Evolutionary conservation across 2,113 vertebrate species (phyloP).

Genomic region (Acanthisitta chloris): DNA sequence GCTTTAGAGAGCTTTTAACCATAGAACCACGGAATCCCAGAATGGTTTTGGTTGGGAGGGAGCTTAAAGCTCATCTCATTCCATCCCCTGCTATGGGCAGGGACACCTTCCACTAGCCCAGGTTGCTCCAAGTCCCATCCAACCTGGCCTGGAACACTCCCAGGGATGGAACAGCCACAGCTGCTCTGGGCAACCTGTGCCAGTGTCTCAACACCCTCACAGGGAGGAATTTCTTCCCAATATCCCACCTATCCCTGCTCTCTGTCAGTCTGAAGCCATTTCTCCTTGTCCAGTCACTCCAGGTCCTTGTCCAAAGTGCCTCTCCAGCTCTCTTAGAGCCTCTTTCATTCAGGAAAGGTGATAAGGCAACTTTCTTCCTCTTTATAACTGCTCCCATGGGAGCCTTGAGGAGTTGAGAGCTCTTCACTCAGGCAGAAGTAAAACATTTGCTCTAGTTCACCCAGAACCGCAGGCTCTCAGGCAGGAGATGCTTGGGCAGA

Average conservation of each 20-base stretch:
- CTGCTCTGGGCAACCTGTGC: not conserved
- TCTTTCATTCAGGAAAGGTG: not conserved
- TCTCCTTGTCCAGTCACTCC: not conserved
- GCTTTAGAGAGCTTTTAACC: not conserved
- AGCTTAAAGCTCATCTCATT: not conserved
- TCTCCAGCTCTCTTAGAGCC: not conserved
- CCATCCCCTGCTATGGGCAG: no score
- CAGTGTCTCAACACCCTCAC: not conserved
- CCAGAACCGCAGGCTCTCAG: fast-evolving
- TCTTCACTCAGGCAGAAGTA: not conserved
- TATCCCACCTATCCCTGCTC: not conserved
- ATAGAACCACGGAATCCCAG: not conserved
- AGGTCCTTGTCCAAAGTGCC: not conserved
- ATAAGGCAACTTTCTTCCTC: not conserved
- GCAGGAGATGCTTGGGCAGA: not conserved
- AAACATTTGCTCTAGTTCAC: not conserved
- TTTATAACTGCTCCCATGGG: not conserved
- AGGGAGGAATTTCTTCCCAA: not conserved
- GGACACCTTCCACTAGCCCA: not conserved
- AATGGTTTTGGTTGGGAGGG: not conserved
- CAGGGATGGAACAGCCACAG: not conserved
- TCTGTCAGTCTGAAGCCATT: not conserved
- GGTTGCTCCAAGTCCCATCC: not conserved
- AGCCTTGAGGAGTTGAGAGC: not conserved
- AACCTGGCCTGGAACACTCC: no score